Base-by-base conservation (phyloP, 2,888 invertebrate genomes). In the Tachystola acroxantha region DNA sequence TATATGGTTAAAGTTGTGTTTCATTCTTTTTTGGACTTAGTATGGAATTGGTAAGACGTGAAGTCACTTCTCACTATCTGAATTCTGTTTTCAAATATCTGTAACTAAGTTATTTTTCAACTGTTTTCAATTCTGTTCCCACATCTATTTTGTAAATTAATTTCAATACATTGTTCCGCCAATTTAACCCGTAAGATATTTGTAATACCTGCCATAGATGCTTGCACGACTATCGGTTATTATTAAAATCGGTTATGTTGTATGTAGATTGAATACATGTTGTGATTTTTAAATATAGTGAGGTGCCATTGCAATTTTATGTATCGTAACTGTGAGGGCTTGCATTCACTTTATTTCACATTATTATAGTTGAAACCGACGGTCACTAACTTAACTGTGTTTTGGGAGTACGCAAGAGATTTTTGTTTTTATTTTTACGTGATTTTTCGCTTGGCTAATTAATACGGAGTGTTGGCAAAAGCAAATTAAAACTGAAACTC, bases 221-320 rank as follows among this genome's bases (percentile, higher is more conserved):
- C 13, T 10, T 36, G 33, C 38, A 42, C 36, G 32, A 36, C 10
- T 32, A 32, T n/a, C 13, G 19, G 20, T 42, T 39, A 36, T 41
- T 42, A 42, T 50, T 45, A 46, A 42, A 48, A 40, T 42, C 28
- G 46, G 40, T 40, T 27, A 34, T 19, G 46, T 30, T 19, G 46
- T 30, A 38, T 38, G 39, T 45, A 43, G 43, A 43, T 50, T 32
- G 50, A 48, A 59, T 42, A 66, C 49, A 66, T 63, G 70, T 75
- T 76, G 76, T 81, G 77, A 79, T 79, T 64, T 58, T 69, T 61
- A 64, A 63, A 61, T 66, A 63, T 76, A 76, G 76, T 64, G 67
- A 77, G 82, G 84, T 82, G 84, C 85, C 84, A 84, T 85, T 66
- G 70, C 72, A 68, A 64, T 48, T 61, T 53, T 63, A 61, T 71